Evolutionary conservation across 2,113 vertebrate genomes (phyloP).

Genomic region (Emberiza fucata): DNA sequence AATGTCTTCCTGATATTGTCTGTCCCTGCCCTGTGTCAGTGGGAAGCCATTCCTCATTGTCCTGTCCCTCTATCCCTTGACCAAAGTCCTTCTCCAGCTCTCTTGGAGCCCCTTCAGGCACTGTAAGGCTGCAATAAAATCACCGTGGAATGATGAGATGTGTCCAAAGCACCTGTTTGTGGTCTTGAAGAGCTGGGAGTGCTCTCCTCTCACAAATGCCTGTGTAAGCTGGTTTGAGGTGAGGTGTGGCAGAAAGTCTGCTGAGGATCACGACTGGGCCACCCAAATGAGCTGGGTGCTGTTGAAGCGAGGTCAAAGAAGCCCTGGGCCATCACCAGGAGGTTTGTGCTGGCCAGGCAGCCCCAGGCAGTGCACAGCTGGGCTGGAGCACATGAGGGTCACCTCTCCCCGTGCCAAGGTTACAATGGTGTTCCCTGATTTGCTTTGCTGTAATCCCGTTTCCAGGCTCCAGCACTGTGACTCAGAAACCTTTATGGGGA

Average conservation of each 20-base stretch:
- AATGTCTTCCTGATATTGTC: background rate
- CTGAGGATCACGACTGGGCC: background rate
- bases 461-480: background rate
- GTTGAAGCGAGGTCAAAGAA: background rate
- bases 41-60: background rate
- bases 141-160: background rate
- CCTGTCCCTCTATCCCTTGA: background rate
- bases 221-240: background rate
- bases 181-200: background rate
- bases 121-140: background rate
- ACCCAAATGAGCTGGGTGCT: fast-evolving
- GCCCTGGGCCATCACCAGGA: fast-evolving
- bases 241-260: background rate
- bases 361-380: background rate
- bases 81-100: background rate
- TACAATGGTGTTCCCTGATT: background rate
- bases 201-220: background rate
- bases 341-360: background rate
- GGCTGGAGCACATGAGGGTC: background rate
- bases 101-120: background rate
- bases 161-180: background rate
- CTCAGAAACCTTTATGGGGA: background rate
- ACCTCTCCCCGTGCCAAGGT: background rate
- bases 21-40: background rate
- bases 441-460: conserved; percentile 21